Percentiles rank a stretch among this genome's conserved stretches.
Evolutionary conservation across 2,797 vertebrate genomes (phyloP).

Genomic region (Liasis olivaceus): DNA sequence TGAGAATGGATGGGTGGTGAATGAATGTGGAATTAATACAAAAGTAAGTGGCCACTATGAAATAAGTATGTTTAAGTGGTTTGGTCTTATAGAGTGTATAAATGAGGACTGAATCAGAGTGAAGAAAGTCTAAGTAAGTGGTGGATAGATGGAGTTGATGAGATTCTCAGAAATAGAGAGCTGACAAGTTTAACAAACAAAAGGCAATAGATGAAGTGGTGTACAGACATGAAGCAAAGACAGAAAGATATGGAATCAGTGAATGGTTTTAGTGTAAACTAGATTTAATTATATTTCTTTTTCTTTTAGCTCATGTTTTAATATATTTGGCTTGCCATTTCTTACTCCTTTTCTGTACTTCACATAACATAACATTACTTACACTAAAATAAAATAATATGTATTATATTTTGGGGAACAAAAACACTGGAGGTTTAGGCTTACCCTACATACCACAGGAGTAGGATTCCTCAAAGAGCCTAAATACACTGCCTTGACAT

Average conservation of each 20-base stretch:
- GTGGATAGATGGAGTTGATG: background rate
- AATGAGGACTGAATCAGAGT: background rate
- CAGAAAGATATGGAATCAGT: background rate
- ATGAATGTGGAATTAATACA: background rate
- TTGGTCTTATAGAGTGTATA: background rate
- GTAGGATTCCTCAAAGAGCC: background rate
- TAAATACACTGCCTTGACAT: background rate
- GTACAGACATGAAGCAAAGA: background rate
- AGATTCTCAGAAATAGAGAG: background rate
- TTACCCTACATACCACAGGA: background rate
- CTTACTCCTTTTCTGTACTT: background rate
- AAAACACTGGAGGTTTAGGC: background rate
- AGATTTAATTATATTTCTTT: background rate
- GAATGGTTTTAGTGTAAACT: background rate
- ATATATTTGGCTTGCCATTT: background rate
- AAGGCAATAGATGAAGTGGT: background rate
- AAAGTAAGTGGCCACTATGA: background rate
- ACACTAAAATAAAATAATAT: background rate
- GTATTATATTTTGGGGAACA: background rate
- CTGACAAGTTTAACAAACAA: background rate
- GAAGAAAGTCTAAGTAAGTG: background rate
- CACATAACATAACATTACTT: background rate
- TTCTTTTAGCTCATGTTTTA: background rate
- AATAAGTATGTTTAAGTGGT: background rate
- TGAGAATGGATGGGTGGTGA: background rate